Conservation (phyloP, 2,797 vertebrate species). For the Phrynocephalus forsythii region DNA sequence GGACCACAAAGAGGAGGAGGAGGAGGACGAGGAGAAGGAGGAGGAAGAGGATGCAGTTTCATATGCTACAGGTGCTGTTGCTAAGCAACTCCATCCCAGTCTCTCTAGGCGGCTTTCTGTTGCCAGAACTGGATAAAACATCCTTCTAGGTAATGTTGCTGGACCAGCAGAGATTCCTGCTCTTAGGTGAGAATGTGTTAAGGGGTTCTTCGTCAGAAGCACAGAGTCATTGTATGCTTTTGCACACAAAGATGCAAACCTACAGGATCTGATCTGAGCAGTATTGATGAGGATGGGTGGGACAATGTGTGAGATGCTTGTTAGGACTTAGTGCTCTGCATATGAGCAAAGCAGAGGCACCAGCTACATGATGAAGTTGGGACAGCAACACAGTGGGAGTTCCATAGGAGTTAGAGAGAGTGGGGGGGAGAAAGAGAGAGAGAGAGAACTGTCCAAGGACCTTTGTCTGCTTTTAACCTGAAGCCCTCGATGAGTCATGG, state of each 20-base stretch:
- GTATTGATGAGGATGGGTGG: too few species aligned
- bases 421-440: too few species aligned
- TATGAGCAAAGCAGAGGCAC: too few species aligned
- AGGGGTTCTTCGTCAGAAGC: neutral
- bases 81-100: slow-evolving; percentile 68
- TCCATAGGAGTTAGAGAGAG: too few species aligned
- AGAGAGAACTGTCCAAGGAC: too few species aligned
- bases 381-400: too few species aligned
- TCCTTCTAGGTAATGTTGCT: slow-evolving; percentile 43
- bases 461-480: too few species aligned
- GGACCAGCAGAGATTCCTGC: neutral
- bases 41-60: slow-evolving; percentile 32
- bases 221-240: neutral
- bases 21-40: neutral
- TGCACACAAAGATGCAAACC: neutral
- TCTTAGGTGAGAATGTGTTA: too few species aligned
- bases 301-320: neutral
- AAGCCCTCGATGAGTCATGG: too few species aligned
- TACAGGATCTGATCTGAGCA: slow-evolving; percentile 55
- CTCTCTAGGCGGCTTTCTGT: slow-evolving; percentile 24
- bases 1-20: slow-evolving; percentile 38
- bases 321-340: too few species aligned
- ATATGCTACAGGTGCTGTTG: slow-evolving; percentile 71
- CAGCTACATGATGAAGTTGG: too few species aligned
- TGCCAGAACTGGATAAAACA: slow-evolving; percentile 57